Base-by-base conservation (phyloP, 2,888 invertebrate species). In the Ferdinandea cuprea region DNA sequence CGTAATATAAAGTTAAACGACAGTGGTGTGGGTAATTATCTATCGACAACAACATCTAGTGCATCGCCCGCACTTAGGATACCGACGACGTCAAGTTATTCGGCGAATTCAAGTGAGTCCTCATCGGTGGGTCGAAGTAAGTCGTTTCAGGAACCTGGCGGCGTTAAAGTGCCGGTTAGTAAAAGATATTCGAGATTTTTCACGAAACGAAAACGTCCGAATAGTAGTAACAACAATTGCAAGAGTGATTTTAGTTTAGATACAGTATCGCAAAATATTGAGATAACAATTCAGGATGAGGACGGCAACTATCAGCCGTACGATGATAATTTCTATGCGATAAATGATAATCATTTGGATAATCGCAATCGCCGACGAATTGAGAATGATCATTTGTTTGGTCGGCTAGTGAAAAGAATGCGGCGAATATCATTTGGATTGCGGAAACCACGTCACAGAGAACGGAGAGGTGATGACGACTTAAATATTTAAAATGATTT, bases 141-240 rank as follows among this genome's bases (percentile, higher is more conserved):
- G 85, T 91, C 91, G n/a, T 91, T 91, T 86, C 91, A 91, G 86
- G 91, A 91, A 76, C 88, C 89, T 30, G 88, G 90, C 42, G 88
- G 89, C 56, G 87, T 89, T 2, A 87, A 88, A 35, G 54, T 84
- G 17, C 86, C 86, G 5, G 73, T 66, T 11, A 52, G 72, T 35
- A 89, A 89, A 85, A 89, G 89, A 77, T 89, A 90, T 52, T 87
- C 89, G 13, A 88, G 90, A 21, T 86, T 90, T 63, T 90, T 90
- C 69, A 90, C 89, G 46, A 88, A 90, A 1, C 87, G 91, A 11
- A 90, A 90, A 79, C 88, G 88, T 54, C 87, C 87, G 3, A 88
- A 68, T 58, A 56, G 59, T 32, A 59, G 77, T 48, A 86, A 86
- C 48, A 73, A 77, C 37, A 85, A 86, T 58, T 81, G 79, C 68